Evolutionary conservation across 2,797 vertebrate species (phyloP).

Genomic region (Eulemur rubriventer): DNA sequence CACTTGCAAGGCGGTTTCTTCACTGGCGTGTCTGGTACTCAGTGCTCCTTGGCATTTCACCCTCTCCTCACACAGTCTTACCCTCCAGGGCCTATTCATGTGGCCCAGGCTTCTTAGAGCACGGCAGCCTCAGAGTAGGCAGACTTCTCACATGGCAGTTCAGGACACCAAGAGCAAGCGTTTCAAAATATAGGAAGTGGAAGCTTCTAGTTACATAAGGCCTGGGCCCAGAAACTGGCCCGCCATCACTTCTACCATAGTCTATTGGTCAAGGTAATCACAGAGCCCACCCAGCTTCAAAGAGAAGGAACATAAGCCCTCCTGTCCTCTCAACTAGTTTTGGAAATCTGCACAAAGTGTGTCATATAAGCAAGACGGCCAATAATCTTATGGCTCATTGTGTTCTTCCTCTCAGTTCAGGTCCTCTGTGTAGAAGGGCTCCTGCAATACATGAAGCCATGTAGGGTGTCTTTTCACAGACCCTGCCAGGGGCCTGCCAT

Average conservation of each 20-base stretch:
- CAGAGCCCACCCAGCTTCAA: not conserved
- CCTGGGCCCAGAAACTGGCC: not conserved
- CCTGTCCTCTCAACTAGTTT: not conserved
- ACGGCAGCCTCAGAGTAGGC: not conserved
- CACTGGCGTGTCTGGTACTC: not conserved
- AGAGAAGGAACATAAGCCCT: not conserved
- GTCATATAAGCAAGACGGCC: not conserved
- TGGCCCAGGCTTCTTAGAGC: not conserved
- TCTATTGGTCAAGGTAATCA: not conserved
- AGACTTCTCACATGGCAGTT: not conserved
- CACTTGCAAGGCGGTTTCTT: not conserved
- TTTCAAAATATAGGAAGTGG: conserved; percentile 8
- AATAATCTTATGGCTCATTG: not conserved
- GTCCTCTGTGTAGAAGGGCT: not conserved
- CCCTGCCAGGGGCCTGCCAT: not conserved
- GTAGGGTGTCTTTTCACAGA: not conserved
- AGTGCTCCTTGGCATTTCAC: not conserved
- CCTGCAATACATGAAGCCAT: not conserved
- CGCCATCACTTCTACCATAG: not conserved
- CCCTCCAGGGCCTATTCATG: not conserved
- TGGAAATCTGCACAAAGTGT: not conserved
- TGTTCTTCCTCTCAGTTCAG: not conserved
- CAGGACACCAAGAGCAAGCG: not conserved
- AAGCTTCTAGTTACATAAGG: not conserved
- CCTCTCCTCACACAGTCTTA: not conserved